Evolutionary conservation across 2,797 vertebrate genomes (phyloP).

Genomic region (Aldrovandia affinis): DNA sequence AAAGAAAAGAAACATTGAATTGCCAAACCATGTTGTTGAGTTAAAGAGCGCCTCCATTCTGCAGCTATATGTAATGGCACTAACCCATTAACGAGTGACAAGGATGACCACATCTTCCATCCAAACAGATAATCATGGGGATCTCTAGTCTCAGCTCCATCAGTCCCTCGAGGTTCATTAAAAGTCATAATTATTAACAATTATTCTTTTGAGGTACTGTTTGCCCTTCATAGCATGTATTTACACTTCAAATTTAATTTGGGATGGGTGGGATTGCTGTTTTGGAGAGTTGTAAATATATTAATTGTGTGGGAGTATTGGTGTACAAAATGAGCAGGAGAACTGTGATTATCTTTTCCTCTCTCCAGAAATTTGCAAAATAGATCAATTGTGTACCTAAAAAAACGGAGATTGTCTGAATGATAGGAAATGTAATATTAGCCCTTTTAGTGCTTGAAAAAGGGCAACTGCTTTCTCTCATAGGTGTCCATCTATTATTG

Average conservation of each 20-base stretch:
- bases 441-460: neutral
- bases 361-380: constrained; percentile 25
- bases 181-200: constrained; percentile 37
- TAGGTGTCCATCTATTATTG: constrained; percentile 30
- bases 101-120: constrained; percentile 51
- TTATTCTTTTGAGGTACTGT: constrained; percentile 41
- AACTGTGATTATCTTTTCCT: constrained; percentile 9
- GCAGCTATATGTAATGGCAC: constrained; percentile 32
- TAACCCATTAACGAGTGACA: neutral
- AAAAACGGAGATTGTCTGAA: constrained; percentile 12
- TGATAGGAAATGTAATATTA: neutral
- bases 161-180: constrained; percentile 38
- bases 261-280: constrained; percentile 50
- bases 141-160: constrained; percentile 49
- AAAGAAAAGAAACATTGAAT: constrained; percentile 32
- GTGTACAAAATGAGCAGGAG: neutral
- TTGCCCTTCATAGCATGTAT: constrained; percentile 59
- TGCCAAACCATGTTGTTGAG: constrained; percentile 29
- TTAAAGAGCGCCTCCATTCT: constrained; percentile 43
- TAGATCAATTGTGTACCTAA: constrained; percentile 12
- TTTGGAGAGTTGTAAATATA: constrained; percentile 9
- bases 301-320: neutral
- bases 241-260: constrained; percentile 56
- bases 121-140: constrained; percentile 45
- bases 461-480: neutral